Percentiles rank a stretch among this genome's conserved stretches.
Conservation (phyloP, 2,113 vertebrate genomes). For the Halcyon senegalensis region DNA sequence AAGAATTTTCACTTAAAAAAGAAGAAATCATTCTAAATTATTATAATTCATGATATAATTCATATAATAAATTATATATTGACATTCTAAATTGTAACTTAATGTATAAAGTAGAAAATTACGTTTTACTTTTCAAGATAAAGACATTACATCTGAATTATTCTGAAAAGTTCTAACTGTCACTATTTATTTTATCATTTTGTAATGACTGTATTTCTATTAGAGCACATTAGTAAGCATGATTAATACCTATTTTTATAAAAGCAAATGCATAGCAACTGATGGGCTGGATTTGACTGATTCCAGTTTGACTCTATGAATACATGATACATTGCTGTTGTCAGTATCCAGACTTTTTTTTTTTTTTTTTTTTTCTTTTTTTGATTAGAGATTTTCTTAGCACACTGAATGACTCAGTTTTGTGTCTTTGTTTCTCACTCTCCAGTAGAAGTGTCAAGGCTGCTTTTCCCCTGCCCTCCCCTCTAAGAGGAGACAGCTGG, state of each 20-base stretch:
- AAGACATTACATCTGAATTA: background rate
- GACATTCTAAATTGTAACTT: background rate
- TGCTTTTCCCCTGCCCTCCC: background rate
- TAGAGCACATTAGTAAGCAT: background rate
- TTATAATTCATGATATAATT: background rate
- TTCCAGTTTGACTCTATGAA: fast-evolving
- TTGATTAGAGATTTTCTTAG: background rate
- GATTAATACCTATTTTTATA: background rate
- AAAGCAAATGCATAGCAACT: background rate
- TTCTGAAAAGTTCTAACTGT: background rate
- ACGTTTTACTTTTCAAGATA: background rate
- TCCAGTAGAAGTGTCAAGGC: no score
- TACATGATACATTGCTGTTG: fast-evolving
- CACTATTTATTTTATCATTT: background rate
- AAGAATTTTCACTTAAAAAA: background rate
- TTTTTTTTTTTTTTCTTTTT: background rate
- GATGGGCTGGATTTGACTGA: background rate
- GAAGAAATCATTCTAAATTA: background rate
- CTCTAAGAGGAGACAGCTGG: background rate
- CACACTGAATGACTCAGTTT: fast-evolving
- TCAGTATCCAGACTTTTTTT: background rate
- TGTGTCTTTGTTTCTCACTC: background rate
- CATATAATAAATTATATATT: background rate
- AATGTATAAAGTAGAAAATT: background rate
- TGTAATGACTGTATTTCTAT: background rate